Evolutionary conservation across 2,113 vertebrate species (phyloP).

Genomic region (Eudyptes chrysolophus): DNA sequence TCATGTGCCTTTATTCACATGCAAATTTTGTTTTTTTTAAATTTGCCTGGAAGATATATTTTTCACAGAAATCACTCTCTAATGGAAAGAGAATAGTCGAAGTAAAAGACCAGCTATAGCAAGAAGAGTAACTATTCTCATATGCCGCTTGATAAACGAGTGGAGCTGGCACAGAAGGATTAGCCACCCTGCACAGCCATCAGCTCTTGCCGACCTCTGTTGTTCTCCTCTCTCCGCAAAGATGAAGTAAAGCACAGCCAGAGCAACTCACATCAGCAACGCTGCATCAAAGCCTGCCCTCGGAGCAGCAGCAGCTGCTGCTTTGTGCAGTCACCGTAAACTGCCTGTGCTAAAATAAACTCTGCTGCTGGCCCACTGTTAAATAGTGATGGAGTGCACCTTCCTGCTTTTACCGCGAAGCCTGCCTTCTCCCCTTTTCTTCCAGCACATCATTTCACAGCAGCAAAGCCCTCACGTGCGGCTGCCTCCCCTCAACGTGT

Average conservation of each 20-base stretch:
- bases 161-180: background rate
- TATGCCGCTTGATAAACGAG: fast-evolving
- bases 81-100: background rate
- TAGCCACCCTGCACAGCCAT: background rate
- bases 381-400: fast-evolving
- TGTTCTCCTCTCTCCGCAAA: no score
- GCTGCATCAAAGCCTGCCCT: no score
- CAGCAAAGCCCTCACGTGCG: background rate
- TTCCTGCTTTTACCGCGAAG: no score
- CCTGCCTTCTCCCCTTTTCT: background rate
- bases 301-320: background rate
- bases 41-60: fast-evolving
- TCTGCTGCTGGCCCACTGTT: background rate
- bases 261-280: background rate
- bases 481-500: fast-evolving
- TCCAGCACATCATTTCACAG: background rate
- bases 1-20: fast-evolving
- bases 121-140: background rate
- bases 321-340: background rate
- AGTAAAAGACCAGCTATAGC: background rate
- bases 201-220: background rate
- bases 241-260: background rate
- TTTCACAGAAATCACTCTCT: background rate
- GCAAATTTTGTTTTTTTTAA: no score
- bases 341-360: no score